Conservation (phyloP, 2,888 invertebrate species). For the Desoria tigrina region DNA sequence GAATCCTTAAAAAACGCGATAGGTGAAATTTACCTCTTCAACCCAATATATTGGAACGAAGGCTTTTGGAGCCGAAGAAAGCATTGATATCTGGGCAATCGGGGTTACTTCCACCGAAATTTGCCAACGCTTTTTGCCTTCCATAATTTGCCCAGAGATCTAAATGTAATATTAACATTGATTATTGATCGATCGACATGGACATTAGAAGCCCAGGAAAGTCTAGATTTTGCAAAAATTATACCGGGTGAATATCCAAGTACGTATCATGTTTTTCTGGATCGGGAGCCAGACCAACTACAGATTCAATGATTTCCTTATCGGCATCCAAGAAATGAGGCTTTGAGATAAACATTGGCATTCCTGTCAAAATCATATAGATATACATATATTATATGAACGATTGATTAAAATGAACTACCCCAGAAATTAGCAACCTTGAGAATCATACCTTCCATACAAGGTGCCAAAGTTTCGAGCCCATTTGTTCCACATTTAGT, state of each 20-base stretch:
- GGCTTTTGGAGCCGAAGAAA: conserved; percentile 41
- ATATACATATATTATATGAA: not conserved
- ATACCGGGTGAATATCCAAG: conserved; percentile 47
- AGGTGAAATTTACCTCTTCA: conserved; percentile 41
- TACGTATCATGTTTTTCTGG: conserved; percentile 43
- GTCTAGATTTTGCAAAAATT: no score
- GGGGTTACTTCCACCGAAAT: conserved; percentile 45
- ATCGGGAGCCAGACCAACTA: conserved; percentile 46
- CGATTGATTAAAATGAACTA: no score
- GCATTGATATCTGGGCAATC: conserved; percentile 36
- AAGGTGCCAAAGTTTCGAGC: conserved; percentile 32
- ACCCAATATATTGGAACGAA: conserved; percentile 50
- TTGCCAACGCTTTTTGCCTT: conserved; percentile 45
- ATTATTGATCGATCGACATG: no score
- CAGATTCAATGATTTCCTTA: conserved; percentile 32
- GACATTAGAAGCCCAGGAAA: no score
- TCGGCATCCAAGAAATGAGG: conserved; percentile 51
- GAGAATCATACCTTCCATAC: conserved; percentile 43
- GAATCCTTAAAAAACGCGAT: conserved; percentile 3
- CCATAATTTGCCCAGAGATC: conserved; percentile 49
- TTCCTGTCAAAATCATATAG: conserved; percentile 12
- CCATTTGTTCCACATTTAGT: conserved; percentile 34
- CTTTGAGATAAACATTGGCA: conserved; percentile 33
- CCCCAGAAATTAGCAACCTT: no score
- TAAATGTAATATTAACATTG: conserved; percentile 18